These are phyloP conservation scores for Melanerpes aurifrons DNA, from an alignment of 2,113 vertebrate genomes.

Conservation along the genomic window DNA sequence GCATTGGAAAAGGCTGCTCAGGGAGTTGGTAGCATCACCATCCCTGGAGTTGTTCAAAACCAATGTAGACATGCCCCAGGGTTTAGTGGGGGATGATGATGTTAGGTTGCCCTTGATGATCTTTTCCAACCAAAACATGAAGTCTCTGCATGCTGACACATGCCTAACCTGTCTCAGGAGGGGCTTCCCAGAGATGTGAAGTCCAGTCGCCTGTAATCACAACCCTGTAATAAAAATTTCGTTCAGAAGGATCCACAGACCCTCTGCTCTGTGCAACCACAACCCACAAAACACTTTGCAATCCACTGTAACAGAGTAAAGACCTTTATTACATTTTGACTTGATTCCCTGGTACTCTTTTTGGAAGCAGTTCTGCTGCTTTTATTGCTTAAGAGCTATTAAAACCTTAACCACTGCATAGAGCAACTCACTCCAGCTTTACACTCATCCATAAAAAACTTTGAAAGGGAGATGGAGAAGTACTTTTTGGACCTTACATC, in stretches of 20 bases:
- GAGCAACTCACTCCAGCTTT: constrained; percentile 37
- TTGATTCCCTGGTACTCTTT: constrained; percentile 58
- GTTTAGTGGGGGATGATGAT: too few species aligned
- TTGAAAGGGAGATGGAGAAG: constrained; percentile 2
- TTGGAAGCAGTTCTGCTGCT: constrained; percentile 44
- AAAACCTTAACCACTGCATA: constrained; percentile 54
- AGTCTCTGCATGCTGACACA: fast-evolving
- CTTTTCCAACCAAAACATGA: not conserved
- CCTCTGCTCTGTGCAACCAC: constrained; percentile 24
- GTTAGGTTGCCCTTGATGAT: too few species aligned
- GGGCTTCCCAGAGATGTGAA: not conserved
- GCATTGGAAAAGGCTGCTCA: too few species aligned
- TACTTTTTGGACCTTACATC: not conserved
- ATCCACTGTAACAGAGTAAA: not conserved
- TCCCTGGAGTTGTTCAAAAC: too few species aligned
- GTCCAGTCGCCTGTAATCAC: not conserved
- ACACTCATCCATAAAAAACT: constrained; percentile 29
- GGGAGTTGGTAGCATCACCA: too few species aligned
- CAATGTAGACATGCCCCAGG: too few species aligned
- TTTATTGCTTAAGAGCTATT: constrained; percentile 60
- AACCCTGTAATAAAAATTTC: not conserved
- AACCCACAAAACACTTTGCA: constrained; percentile 54
- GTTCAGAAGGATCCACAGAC: not conserved
- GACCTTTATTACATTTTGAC: constrained; percentile 48
- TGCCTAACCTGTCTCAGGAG: not conserved